phyloP scores from a whole-genome alignment of 2,797 vertebrate genomes.

The Emydoidea blandingii region DNA sequence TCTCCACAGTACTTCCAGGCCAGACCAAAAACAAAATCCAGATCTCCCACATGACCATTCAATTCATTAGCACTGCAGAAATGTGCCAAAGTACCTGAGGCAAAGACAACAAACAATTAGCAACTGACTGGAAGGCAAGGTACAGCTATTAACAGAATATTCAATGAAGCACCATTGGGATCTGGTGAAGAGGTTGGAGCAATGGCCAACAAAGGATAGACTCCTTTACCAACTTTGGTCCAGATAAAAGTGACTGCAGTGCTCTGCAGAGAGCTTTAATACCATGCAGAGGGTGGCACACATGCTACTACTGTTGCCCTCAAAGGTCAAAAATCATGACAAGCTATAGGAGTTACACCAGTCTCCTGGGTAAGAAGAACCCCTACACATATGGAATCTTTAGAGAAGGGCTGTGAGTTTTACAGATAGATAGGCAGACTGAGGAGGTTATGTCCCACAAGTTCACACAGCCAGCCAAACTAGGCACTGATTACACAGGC shows the following conservation, averaged over 20 bases:
- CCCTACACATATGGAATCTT: neutral
- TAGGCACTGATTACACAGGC: neutral
- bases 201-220: neutral
- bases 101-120: neutral
- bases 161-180: too few relatives aligned
- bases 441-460: neutral
- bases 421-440: neutral
- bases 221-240: neutral
- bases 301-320: neutral
- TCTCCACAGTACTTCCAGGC: accelerated
- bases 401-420: neutral
- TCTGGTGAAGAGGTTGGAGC: neutral
- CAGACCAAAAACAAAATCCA: neutral
- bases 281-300: neutral
- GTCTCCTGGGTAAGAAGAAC: neutral
- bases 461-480: accelerated
- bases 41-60: neutral
- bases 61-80: neutral
- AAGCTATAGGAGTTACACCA: accelerated
- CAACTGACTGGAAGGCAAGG: neutral
- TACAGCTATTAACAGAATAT: neutral
- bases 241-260: neutral
- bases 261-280: neutral
- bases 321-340: neutral
- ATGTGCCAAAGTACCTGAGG: neutral